Base-by-base conservation (phyloP, 2,888 invertebrate species). In the Halictus ligatus region DNA sequence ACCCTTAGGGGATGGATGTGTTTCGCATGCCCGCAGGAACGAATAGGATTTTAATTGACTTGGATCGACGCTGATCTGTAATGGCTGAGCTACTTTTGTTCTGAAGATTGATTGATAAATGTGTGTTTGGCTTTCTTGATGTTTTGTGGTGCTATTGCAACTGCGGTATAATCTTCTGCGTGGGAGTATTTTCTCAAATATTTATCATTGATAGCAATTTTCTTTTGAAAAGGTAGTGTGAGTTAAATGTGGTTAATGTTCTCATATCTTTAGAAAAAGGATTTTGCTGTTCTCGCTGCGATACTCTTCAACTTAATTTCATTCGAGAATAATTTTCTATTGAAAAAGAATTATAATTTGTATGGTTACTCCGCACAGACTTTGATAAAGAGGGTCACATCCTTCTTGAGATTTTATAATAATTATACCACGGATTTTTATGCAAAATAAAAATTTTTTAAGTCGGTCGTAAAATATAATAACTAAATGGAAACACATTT, bases 1-100 rank as follows among this genome's bases (percentile, higher is more conserved):
- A 35, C 35, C 18, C 35, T 67, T 67, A 67, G 67, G 35, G 67
- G 67, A 67, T 67, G 35, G 8, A 35, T 8, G 67, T 35, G 67
- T 67, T 64, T 29, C 67, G 35, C 35, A 29, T 18, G 18, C 18
- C 18, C 35, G 67, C 67, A 29, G 35, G 35, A 35, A 67, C 35
- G 69, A 69, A 69, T 69, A 21, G 69, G 69, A 40, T 35, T 69
- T 69, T 69, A 69, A 69, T 69, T 43, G 69, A 69, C 40, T 35
- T 21, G 40, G 40, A 69, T 69, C 69, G 69, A 69, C 35, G 69
- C 40, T 69, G 69, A 21, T 18, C 69, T 21, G 10, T 40, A 21
- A 29, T 35, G 15, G 21, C 35, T 35, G 69, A 40, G 35, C 2
- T 35, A 67, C 67, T 67, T 35, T 67, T 67, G 35, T 67, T 35